Evolutionary conservation across 64 coral and sea anemone species (phyloP), one percentile per base, ranked within the genome.

Genomic region (Platygyra sinensis): DNA sequence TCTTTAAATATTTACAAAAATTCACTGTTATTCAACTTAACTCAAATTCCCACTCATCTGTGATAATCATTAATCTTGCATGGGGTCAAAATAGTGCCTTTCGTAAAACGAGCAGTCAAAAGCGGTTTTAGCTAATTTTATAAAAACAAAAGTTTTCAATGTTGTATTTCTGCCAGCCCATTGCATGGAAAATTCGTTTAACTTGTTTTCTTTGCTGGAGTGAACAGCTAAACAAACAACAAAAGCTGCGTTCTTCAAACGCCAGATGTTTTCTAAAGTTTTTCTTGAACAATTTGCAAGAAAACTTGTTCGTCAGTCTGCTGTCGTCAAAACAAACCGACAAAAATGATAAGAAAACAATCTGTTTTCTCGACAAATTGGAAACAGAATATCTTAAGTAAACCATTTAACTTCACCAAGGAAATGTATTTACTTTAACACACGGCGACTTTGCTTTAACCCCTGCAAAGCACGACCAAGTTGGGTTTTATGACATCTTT

Each of bases 301-400:
- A 62, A 82, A 82, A 19, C 59, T 20, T 61, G 55, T 33, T 33
- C 27, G 55, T 19, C 30, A 36, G 30, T 32, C 22, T 31, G 16
- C 59, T 62, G 61, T 83, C 80, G 61, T 65, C 30, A 83, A 67
- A 83, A 83, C 32, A 83, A 83, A 67, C 80, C 80, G 80, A 83
- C 80, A 83, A 83, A 83, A 67, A 83, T 83, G 80, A 83, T 67
- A 83, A 83, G 19, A 83, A 83, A 83, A 83, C 80, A 83, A 83
- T 33, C 32, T 83, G 80, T 83, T 83, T 65, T 83, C n/a, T 32
- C 62, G 57, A 22, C 33, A 67, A 67, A 67, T 82, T 67, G 33
- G 80, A 30, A 83, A 83, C 20, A 52, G 75, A 54, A 78, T 78
- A 52, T 46, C 62, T 59, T 31, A 60, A 22, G 77, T 62, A 67